Conservation (phyloP, 2,797 vertebrate genomes). For the Xenentodon cancila region DNA sequence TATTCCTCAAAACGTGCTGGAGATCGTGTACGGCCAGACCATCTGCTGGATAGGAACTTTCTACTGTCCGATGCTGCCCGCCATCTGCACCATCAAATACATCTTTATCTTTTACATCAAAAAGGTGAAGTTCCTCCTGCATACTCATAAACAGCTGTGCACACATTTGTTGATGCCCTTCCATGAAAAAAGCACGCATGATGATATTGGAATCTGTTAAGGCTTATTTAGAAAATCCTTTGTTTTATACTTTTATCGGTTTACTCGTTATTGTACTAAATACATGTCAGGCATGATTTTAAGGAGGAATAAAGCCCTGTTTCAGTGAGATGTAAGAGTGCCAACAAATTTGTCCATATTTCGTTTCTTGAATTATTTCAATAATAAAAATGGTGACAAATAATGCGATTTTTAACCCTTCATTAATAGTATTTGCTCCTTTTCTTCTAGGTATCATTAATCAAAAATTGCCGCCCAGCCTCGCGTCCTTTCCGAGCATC, state of each 20-base stretch:
- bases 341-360: no score
- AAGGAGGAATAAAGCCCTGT: no score
- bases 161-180: no score
- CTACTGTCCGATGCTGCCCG: constrained; percentile 93
- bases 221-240: no score
- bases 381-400: not conserved
- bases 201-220: no score
- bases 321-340: no score
- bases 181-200: no score
- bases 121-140: constrained; percentile 78
- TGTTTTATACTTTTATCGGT: no score
- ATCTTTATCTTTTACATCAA: constrained; percentile 95
- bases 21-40: constrained; percentile 95
- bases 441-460: constrained; percentile 83
- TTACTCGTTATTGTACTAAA: no score
- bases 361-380: not conserved
- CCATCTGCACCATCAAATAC: constrained; percentile 93
- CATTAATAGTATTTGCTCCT: not conserved
- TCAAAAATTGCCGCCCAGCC: constrained; percentile 88
- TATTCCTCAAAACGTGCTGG: constrained; percentile 93
- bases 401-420: not conserved
- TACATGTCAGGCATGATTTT: no score
- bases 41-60: constrained; percentile 98
- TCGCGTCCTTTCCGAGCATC: constrained; percentile 90
- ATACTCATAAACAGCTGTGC: no score